Percentiles rank a stretch among this genome's conserved stretches.
phyloP scores from a whole-genome alignment of 2,888 invertebrate genomes.

The Euzophera pinguis region DNA sequence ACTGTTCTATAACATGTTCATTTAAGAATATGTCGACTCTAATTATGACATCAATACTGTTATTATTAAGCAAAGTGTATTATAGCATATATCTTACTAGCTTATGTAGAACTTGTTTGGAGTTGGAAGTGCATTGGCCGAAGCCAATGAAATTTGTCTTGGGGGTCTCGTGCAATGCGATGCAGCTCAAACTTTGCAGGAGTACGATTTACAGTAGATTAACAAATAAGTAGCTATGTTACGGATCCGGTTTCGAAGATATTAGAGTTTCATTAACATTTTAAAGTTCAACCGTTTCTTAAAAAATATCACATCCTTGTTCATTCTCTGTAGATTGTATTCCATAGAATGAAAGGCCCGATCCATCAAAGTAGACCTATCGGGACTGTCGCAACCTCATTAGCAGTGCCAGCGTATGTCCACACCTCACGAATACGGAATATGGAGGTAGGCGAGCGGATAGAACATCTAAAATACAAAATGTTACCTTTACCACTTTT shows the following conservation, averaged over 20 bases:
- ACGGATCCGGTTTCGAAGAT: not conserved
- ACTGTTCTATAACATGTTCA: no score
- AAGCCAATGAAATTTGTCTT: not conserved
- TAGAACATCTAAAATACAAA: not conserved
- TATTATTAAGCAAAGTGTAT: no score
- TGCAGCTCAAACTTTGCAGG: not conserved
- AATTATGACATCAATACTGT: no score
- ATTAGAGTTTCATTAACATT: no score
- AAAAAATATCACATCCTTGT: not conserved
- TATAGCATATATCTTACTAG: no score
- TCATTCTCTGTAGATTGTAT: not conserved
- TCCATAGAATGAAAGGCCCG: not conserved
- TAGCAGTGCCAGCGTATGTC: conserved; percentile 36
- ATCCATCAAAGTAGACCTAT: conserved; percentile 14
- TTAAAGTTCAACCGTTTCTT: not conserved
- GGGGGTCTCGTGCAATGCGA: not conserved
- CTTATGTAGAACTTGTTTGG: no score
- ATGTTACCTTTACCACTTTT: no score
- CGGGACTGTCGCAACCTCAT: conserved; percentile 39
- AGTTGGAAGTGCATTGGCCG: not conserved
- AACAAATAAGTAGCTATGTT: not conserved
- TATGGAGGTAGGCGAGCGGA: conserved; percentile 24
- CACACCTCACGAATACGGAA: conserved; percentile 31
- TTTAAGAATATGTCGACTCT: no score
- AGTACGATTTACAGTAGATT: not conserved